Evolutionary conservation across 1,140 invertebrate species (phyloP).

Genomic region (Daktulosphaira vitifoliae): DNA sequence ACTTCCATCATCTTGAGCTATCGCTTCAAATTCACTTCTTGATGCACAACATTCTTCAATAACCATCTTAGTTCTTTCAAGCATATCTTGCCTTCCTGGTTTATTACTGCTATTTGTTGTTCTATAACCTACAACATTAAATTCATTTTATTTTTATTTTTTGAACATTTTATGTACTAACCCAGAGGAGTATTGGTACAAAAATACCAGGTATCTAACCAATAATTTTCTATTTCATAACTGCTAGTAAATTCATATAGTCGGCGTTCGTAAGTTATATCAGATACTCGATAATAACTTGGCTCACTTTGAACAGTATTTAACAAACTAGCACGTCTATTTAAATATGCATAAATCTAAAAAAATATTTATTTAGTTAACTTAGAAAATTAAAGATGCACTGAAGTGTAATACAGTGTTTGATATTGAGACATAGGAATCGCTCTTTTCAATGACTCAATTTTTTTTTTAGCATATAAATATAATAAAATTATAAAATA

Average conservation of each 20-base stretch:
- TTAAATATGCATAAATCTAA: constrained; percentile 21
- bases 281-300: constrained; percentile 15
- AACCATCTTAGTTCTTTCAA: constrained; percentile 13
- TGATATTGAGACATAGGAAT: no score
- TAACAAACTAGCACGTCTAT: constrained; percentile 12
- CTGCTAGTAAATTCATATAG: constrained; percentile 14
- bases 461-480: background rate
- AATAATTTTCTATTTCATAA: constrained; percentile 27
- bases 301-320: constrained; percentile 20
- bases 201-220: constrained; percentile 30
- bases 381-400: no score
- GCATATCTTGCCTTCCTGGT: background rate
- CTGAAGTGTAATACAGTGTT: no score
- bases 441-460: background rate
- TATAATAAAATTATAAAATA: background rate
- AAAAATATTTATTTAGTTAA: no score
- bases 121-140: constrained; percentile 37
- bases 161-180: background rate
- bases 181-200: constrained; percentile 27
- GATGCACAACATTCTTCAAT: background rate
- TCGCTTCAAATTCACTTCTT: constrained; percentile 42
- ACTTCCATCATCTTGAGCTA: constrained; percentile 47
- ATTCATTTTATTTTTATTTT: background rate
- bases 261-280: constrained; percentile 14
- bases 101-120: constrained; percentile 42